phyloP scores from a whole-genome alignment of 2,888 invertebrate genomes.

The Parasteatoda lunata region DNA sequence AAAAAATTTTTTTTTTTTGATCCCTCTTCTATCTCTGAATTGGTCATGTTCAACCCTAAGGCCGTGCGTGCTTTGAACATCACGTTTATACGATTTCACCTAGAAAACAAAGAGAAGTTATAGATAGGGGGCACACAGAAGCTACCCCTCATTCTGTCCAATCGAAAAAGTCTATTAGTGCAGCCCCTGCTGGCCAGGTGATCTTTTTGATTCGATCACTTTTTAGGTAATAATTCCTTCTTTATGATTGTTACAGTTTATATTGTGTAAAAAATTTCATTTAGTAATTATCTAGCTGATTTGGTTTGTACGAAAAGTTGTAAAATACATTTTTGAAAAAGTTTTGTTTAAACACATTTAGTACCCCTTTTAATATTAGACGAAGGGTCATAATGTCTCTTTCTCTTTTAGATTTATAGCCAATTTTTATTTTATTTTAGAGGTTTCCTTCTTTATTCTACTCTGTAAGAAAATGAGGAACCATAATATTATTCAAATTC shows the following conservation, averaged over 20 bases:
- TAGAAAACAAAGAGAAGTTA: constrained; percentile 48
- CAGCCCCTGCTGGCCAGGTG: constrained; percentile 45
- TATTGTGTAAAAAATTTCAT: no score
- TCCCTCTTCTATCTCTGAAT: constrained; percentile 12
- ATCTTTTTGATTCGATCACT: constrained; percentile 52
- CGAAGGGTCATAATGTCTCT: no score
- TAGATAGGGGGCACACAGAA: neutral
- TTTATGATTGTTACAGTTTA: neutral
- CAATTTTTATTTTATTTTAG: no score
- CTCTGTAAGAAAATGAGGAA: no score
- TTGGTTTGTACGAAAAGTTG: no score
- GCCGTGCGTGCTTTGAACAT: constrained; percentile 57
- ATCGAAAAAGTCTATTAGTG: neutral
- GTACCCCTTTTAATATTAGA: no score
- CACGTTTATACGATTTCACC: constrained; percentile 62
- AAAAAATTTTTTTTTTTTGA: neutral
- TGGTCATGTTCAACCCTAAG: constrained; percentile 51
- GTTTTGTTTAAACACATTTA: no score
- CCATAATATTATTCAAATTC: no score
- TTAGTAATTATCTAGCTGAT: no score
- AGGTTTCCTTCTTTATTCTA: no score
- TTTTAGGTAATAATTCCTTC: neutral
- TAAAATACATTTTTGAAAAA: no score
- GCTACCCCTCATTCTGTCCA: constrained; percentile 4
- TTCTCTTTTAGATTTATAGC: no score